Base-by-base conservation (phyloP, 2,888 invertebrate species). In the Amphimallon solstitiale region DNA sequence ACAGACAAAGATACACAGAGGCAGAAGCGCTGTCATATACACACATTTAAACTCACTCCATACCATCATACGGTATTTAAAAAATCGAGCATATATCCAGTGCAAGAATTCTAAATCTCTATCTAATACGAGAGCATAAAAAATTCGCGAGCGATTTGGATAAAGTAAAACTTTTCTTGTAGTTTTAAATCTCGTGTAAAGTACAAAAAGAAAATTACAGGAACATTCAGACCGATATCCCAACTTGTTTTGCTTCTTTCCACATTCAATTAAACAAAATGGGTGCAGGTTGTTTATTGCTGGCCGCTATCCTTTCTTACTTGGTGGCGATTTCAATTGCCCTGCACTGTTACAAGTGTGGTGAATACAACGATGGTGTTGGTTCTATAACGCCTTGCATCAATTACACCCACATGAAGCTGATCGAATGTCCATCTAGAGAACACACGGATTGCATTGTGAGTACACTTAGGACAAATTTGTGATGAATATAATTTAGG, bases 371-470 rank as follows among this genome's bases (percentile, higher is more conserved):
- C 77, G 93, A 93, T 76, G 93, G 93, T 15, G 92, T 93, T 6
- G 93, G 93, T 38, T 92, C 92, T 70, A 93, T 93, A 71, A 93
- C 93, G 51, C 93, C 93, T 5, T 93, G 93, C 82, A 88, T 91
- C 79, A 93, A 93, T 82, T 87, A 88, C 78, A 88, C 90, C 68
- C 89, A 91, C 73, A 88, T 91, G 68, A 86, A 88, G 72, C 84
- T 92, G 43, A 89, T 88, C 77, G 89, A 91, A 65, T 93, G 93
- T 79, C 86, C 87, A 63, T 80, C 84, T 71, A 78, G 83, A 70
- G 86, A 88, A 3, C 85, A 86, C 70, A 82, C 83, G 69, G 91
- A 87, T 82, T 93, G 93, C 83, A 92, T 93, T 82, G 93, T 93
- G 81, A 92, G 92, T 91, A 78, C 12, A 51, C 65, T 60, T 29